phyloP scores from a whole-genome alignment of 2,113 vertebrate genomes.

The Conger conger region DNA sequence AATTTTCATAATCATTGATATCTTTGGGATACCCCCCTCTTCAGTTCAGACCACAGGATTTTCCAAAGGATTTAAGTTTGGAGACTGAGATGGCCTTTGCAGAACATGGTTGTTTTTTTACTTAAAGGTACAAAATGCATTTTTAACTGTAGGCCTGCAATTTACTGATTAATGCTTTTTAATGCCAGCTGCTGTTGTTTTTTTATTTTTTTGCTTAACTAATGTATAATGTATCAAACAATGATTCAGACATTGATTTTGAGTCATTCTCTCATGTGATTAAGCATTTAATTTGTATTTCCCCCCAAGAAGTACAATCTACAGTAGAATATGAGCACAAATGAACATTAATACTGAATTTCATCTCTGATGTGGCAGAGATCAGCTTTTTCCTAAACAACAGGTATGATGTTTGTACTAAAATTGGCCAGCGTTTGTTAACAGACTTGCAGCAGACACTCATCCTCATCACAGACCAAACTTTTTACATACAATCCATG shows the following conservation, averaged over 20 bases:
- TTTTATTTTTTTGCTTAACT: too few relatives aligned
- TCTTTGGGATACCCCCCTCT: too few relatives aligned
- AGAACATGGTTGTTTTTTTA: too few relatives aligned
- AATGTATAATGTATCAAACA: background rate
- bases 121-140: too few relatives aligned
- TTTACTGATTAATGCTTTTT: background rate
- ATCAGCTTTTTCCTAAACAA: background rate
- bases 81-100: too few relatives aligned
- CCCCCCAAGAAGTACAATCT: background rate
- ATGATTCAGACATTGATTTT: background rate
- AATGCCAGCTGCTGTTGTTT: slow-evolving; percentile 1
- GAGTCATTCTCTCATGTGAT: background rate
- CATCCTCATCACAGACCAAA: too few relatives aligned
- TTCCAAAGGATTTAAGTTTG: too few relatives aligned
- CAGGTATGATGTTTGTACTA: background rate
- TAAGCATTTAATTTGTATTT: background rate
- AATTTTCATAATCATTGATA: too few relatives aligned
- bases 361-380: background rate
- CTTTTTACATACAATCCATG: too few relatives aligned
- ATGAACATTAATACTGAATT: background rate
- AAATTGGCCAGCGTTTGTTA: background rate
- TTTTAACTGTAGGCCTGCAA: background rate
- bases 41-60: too few relatives aligned
- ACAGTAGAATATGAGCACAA: background rate
- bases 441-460: background rate